Evolutionary conservation across 2,797 vertebrate species (phyloP), one percentile per base, ranked within the genome.

Genomic region (Xyrichtys novacula): DNA sequence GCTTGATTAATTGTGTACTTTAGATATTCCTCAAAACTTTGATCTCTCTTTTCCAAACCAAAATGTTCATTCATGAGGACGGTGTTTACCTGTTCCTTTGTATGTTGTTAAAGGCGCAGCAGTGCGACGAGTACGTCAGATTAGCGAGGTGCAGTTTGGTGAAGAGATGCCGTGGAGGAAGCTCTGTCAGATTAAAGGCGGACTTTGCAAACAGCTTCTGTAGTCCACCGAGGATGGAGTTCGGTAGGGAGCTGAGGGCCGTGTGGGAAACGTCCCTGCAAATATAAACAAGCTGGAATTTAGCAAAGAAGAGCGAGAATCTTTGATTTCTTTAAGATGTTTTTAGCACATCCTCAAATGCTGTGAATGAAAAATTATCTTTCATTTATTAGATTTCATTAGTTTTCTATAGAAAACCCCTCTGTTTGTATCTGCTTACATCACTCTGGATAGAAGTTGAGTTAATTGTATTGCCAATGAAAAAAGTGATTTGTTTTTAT

Each of bases 111-210:
- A 99, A 97, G 29, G 96, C 95, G 59, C 98, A 99, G 90, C 98
- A 99, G 84, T 99, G 98, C 43, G 97, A 97, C 3, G 95, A 91
- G 81, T 98, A 99, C 6, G 97, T 98, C 85, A 99, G 94, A 62
- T 92, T 93, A 80, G 96, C 96, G 46, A 95, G 87, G 26, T 80
- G 75, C 43, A 99, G 94, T 25, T 93, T 85, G 50, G 89, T 77
- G 82, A 97, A 96, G 52, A 90, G 92, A 34, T 94, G 93, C 75
- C 94, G 88, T 29, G 88, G 92, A 50, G 98, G 97, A 50, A 99
- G 94, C 53, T 93, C 94, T 89, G 95, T 98, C 49, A 99, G 93
- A 59, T 91, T 87, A 50, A 92, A 88, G 9, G 95, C 88, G 0
- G 95, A 96, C 69, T 82, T 89, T 34, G 97, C 97, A 12, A 90